Conservation (phyloP, 2,797 vertebrate species). For the Phalanger gymnotis region DNA sequence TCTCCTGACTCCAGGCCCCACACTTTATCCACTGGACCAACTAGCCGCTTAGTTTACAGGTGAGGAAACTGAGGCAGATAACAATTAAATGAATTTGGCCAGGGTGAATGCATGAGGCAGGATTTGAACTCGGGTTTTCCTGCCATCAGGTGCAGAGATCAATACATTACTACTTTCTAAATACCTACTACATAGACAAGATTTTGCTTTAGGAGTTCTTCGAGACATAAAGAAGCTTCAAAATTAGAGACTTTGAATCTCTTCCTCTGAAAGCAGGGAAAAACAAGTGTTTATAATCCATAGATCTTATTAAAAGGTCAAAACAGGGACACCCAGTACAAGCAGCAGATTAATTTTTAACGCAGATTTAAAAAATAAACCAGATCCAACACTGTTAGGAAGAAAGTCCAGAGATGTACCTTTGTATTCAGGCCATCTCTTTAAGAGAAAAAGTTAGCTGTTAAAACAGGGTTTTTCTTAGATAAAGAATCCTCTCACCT, state of each 20-base stretch:
- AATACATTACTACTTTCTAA: background rate
- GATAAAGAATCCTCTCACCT: slow-evolving; percentile 84
- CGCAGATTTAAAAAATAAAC: background rate
- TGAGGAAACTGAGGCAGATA: background rate
- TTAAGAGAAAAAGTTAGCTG: background rate
- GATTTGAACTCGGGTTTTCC: background rate
- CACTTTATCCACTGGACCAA: background rate
- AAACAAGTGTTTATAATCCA: background rate
- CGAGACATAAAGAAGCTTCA: background rate
- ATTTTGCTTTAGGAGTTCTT: background rate
- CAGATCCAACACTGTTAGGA: background rate
- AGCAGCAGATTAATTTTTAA: background rate
- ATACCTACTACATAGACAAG: background rate
- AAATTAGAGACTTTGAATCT: background rate
- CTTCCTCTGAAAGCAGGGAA: background rate
- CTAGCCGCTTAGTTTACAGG: background rate
- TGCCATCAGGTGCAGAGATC: background rate
- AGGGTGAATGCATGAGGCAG: background rate
- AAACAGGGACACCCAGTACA: background rate
- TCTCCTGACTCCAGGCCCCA: background rate
- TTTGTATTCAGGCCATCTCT: background rate
- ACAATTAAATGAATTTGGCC: background rate
- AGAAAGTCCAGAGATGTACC: slow-evolving; percentile 8
- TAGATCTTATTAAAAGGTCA: background rate
- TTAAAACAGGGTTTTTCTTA: background rate